phyloP scores from a whole-genome alignment of 2,797 vertebrate genomes.

The Parotocinclus haroldoi region DNA sequence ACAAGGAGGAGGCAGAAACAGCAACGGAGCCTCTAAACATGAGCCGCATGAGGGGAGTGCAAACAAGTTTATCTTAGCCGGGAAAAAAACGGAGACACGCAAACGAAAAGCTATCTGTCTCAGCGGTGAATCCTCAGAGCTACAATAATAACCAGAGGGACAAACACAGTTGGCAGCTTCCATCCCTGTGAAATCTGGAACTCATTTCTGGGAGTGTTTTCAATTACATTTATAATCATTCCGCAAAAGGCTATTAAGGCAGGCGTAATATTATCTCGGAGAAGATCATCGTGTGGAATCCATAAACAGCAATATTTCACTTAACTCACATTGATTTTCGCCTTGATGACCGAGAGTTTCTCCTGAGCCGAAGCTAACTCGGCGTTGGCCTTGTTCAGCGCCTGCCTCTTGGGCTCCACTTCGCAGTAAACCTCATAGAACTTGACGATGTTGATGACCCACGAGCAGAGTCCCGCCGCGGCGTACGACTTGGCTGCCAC shows the following conservation, averaged over 20 bases:
- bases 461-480: slow-evolving; percentile 91
- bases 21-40: slow-evolving; percentile 18
- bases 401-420: slow-evolving; percentile 92
- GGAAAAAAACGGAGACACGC: slow-evolving; percentile 13
- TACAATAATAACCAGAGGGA: slow-evolving; percentile 66
- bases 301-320: too few relatives aligned
- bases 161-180: slow-evolving; percentile 69
- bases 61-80: slow-evolving; percentile 48
- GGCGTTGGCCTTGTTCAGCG: slow-evolving; percentile 79
- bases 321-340: slow-evolving; percentile 86
- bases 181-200: too few relatives aligned
- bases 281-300: too few relatives aligned
- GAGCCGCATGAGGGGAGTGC: slow-evolving; percentile 34
- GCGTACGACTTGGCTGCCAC: slow-evolving; percentile 85
- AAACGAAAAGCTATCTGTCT: slow-evolving; percentile 44
- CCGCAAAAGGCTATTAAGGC: too few relatives aligned
- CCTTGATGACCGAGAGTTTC: slow-evolving; percentile 82
- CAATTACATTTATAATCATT: not conserved
- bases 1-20: slow-evolving; percentile 18
- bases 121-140: slow-evolving; percentile 57
- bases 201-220: slow-evolving; percentile 28
- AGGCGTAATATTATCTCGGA: too few relatives aligned
- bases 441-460: slow-evolving; percentile 89
- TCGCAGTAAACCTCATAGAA: slow-evolving; percentile 89
- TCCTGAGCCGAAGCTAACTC: slow-evolving; percentile 88